Percentiles rank a stretch among this genome's conserved stretches.
These are phyloP conservation scores for Tribolium madens DNA, from an alignment of 1,140 invertebrate genomes.

Conservation along the genomic window DNA sequence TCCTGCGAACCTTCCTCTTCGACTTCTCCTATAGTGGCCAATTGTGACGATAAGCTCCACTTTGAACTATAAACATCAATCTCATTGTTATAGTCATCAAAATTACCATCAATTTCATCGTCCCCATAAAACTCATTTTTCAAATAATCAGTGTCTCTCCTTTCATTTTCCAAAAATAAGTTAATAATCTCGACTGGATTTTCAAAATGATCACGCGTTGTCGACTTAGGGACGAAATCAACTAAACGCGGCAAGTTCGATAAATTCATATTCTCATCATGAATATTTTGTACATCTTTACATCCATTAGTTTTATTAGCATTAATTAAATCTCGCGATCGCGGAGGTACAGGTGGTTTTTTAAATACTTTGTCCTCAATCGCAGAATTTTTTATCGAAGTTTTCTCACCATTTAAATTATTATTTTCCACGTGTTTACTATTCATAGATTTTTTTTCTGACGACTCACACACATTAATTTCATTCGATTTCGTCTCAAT, in stretches of 20 bases:
- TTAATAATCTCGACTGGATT: slow-evolving; percentile 56
- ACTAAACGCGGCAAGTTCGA: slow-evolving; percentile 73
- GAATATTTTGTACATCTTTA: slow-evolving; percentile 44
- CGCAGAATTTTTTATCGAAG: slow-evolving; percentile 13
- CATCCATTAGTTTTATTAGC: slow-evolving; percentile 27
- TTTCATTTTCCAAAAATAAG: slow-evolving; percentile 62
- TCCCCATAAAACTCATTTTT: slow-evolving; percentile 62
- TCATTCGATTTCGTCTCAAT: slow-evolving; percentile 49
- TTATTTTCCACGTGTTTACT: slow-evolving; percentile 37
- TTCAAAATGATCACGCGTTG: slow-evolving; percentile 42
- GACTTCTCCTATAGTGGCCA: slow-evolving; percentile 77
- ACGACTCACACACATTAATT: slow-evolving; percentile 30
- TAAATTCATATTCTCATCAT: slow-evolving; percentile 51
- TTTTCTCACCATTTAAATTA: slow-evolving; percentile 29
- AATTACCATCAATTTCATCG: slow-evolving; percentile 57
- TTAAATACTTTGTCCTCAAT: slow-evolving; percentile 41
- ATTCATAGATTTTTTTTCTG: slow-evolving; percentile 22
- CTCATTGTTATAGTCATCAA: slow-evolving; percentile 50
- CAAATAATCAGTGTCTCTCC: slow-evolving; percentile 60
- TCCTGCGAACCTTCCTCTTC: slow-evolving; percentile 68
- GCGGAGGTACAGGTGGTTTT: slow-evolving; percentile 58
- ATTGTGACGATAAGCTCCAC: slow-evolving; percentile 63
- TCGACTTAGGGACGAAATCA: slow-evolving; percentile 75
- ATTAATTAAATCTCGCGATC: slow-evolving; percentile 54
- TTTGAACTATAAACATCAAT: slow-evolving; percentile 57